Evolutionary conservation across 2,888 invertebrate species (phyloP), one percentile per base, ranked within the genome.

Genomic region (Eupithecia dodoneata): DNA sequence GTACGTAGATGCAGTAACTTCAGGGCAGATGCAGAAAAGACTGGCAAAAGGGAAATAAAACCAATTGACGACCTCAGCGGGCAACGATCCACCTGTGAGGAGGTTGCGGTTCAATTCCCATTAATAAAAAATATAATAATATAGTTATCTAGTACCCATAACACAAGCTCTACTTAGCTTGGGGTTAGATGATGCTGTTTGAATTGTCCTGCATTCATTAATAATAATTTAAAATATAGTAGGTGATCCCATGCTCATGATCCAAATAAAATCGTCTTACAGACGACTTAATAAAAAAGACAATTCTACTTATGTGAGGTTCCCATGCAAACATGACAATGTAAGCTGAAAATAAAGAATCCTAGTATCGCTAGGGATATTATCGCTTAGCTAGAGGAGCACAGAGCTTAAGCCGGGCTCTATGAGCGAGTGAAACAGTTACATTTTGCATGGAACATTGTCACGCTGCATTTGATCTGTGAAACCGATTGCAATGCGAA

Each of bases 341-440:
- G 15, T n/a, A 55, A 55, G 52, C 59, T 9, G 18, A n/a, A 63
- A 63, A 30, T 3, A 63, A 10, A 63, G 2, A 4, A 30, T 59
- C 9, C 18, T 30, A 30, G 10, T 15, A 63, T 63, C 7, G 44
- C 30, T 45, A 47, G n/a, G n/a, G 18, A 71, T 73, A 13, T 49
- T 59, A 47, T 71, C 10, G 55, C 71, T 67, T 59, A 15, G 42
- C 4, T n/a, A 74, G 73, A 70, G 72, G 52, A 72, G 6, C 47
- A 72, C 69, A 71, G 67, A 42, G 12, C 41, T 74, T 49, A 41
- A 18, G 45, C 44, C 63, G 42, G 74, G 78, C 52, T 52, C 79
- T 71, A 79, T 80, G 76, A 78, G 18, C 49, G 65, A 83, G 79
- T 82, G 80, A 81, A 81, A 86, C 85, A 85, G 86, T 86, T 86